phyloP scores from a whole-genome alignment of 1,140 invertebrate species.

The Phthorimaea operculella region DNA sequence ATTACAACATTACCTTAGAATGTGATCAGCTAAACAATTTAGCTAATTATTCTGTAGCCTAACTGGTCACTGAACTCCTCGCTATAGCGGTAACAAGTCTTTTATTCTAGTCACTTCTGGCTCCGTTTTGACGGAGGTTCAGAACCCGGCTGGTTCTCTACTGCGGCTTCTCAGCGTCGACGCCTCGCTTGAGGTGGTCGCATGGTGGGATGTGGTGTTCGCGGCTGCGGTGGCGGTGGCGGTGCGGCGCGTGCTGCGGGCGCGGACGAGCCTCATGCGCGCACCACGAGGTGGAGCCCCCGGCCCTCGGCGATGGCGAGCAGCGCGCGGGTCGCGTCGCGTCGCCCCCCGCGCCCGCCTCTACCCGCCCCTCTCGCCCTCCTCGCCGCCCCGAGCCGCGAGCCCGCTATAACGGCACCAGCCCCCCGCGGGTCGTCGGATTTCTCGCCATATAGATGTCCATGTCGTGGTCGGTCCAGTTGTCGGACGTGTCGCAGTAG shows the following conservation, averaged over 20 bases:
- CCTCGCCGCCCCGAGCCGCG: constrained; percentile 48
- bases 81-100: constrained; percentile 10
- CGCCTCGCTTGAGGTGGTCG: not conserved
- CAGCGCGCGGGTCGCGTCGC: constrained; percentile 20
- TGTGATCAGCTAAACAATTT: not conserved
- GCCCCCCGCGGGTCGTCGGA: constrained; percentile 83
- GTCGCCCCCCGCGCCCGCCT: constrained; percentile 12
- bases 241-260: constrained; percentile 7
- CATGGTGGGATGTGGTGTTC: constrained; percentile 1
- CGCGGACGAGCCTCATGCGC: constrained; percentile 17
- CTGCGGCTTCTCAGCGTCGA: not conserved
- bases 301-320: constrained; percentile 25
- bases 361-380: constrained; percentile 22
- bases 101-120: not conserved
- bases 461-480: constrained; percentile 96
- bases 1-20: constrained; percentile 2
- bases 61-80: not conserved
- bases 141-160: not conserved
- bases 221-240: constrained; percentile 26
- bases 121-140: not conserved
- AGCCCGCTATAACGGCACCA: constrained; percentile 81
- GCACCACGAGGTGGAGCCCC: constrained; percentile 30
- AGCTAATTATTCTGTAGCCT: not conserved
- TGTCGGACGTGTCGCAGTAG: constrained; percentile 88
- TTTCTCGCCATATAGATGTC: constrained; percentile 95